Evolutionary conservation across 2,797 vertebrate genomes (phyloP).

Genomic region (Somateria mollissima): DNA sequence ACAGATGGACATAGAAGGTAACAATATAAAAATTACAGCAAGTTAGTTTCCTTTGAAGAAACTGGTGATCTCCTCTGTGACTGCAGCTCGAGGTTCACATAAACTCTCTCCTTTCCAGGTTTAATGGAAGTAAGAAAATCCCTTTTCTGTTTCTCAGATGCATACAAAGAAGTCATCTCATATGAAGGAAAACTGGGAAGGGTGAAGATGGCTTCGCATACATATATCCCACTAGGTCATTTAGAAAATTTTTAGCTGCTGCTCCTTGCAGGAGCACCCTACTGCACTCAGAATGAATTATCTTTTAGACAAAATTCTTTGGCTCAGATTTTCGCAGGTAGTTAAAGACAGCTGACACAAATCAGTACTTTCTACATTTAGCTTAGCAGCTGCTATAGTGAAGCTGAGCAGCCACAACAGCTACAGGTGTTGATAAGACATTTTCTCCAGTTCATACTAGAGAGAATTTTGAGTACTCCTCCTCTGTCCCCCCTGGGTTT

Average conservation of each 20-base stretch:
- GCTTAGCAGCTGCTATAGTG: not conserved
- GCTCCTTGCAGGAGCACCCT: not conserved
- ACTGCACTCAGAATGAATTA: not conserved
- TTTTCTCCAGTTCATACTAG: not conserved
- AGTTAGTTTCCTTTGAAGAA: not conserved
- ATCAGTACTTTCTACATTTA: not conserved
- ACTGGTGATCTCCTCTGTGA: not conserved
- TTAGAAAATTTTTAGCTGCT: not conserved
- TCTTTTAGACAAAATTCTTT: slow-evolving; percentile 5
- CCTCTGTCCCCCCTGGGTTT: not conserved
- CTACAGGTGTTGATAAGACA: not conserved
- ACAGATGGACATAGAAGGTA: not conserved
- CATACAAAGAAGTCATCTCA: not conserved
- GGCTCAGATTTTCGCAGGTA: not conserved
- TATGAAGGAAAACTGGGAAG: not conserved
- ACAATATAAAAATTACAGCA: not conserved
- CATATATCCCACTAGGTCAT: not conserved
- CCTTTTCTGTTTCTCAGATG: not conserved
- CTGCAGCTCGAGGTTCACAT: not conserved
- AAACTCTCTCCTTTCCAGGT: not conserved
- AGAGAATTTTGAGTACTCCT: not conserved
- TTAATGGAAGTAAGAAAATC: not conserved
- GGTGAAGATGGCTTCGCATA: not conserved
- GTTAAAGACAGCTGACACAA: not conserved
- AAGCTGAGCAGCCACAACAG: not conserved